These are phyloP conservation scores for Kudoa iwatai DNA, from an alignment of 30 jellyfish, hydroid and myxozoan species.

Conservation along the genomic window DNA sequence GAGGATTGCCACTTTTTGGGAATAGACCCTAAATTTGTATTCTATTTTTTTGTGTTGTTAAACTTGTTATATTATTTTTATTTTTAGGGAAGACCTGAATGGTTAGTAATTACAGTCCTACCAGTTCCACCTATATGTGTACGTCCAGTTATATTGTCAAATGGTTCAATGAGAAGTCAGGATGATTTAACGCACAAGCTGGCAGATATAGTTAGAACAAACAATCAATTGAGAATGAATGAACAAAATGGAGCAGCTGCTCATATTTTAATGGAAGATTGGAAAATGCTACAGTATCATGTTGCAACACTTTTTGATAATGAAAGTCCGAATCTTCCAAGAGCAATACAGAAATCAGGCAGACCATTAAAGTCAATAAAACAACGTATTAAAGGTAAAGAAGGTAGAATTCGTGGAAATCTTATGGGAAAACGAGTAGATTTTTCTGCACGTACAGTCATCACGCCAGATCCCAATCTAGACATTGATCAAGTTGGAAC, in stretches of 20 bases:
- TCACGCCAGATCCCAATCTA: constrained; percentile 92
- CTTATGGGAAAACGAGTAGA: constrained; percentile 98
- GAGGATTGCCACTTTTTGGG: constrained; percentile 72
- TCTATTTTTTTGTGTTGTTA: too few relatives aligned
- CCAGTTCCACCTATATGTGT: constrained; percentile 98
- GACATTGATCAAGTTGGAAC: constrained; percentile 98
- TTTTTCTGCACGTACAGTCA: constrained; percentile 85
- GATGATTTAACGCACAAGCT: constrained; percentile 82
- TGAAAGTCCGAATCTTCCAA: constrained; percentile 78
- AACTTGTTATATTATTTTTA: too few relatives aligned
- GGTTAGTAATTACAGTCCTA: constrained; percentile 49
- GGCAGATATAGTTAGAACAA: constrained; percentile 76
- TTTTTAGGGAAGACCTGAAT: constrained; percentile 79
- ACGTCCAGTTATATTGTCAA: constrained; percentile 64
- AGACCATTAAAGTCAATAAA: constrained; percentile 62
- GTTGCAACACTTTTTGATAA: constrained; percentile 73
- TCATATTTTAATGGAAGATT: constrained; percentile 54
- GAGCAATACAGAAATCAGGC: constrained; percentile 97
- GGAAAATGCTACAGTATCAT: constrained; percentile 69
- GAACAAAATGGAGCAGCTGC: constrained; percentile 91
- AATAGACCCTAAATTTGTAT: constrained; percentile 18
- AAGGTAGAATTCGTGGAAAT: constrained; percentile 81
- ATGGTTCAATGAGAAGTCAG: constrained; percentile 1
- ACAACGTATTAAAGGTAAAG: constrained; percentile 67
- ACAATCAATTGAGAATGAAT: constrained; percentile 29